Evolutionary conservation across 35 echinoderm and acorn worm species (phyloP), one percentile per base, ranked within the genome.

Genomic region (Lytechinus variegatus): DNA sequence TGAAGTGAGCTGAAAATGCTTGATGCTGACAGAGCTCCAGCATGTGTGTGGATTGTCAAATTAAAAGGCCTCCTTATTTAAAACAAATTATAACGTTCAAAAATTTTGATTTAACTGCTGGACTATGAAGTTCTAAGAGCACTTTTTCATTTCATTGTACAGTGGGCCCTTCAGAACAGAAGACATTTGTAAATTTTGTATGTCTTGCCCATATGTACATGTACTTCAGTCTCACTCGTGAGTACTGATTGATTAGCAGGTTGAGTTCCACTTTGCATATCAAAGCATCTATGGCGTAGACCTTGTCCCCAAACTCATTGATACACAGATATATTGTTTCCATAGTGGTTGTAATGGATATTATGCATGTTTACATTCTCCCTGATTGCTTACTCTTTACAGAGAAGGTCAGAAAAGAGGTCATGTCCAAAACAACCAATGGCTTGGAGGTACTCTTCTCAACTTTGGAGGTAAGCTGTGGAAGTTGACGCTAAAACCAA

Each of bases 321-420:
- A 24, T 79, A 79, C 7, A 79, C 66, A 79, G 33, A 44, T 79
- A 21, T n/a, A 79, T 79, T 79, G 54, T 55, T 29, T 5, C 4
- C 54, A 9, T 60, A 27, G 56, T 55, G 87, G 27, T 89, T 28
- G 89, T 93, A 92, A 44, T 27, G 24, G 9, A 96, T 52, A 86
- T 5, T 95, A 21, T 29, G 24, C 86, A 86, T 88, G 53, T 95
- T 54, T 61, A 55, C 27, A 27, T 51, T 92, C 27, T 95, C 19
- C 27, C 89, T 54, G 16, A 14, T 90, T 54, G 88, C 7, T 90
- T 90, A 14, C 29, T 44, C 52, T 57, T 89, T 33, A 14, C 95
- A 99, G 98, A 99, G 52, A 97, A 97, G 94, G 93, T 95, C 14
- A 95, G 98, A 27, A 99, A 99, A 90, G 97, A 99, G 55, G 96